These are phyloP conservation scores for Sipunculus nudus DNA, from an alignment of 2,888 invertebrate genomes.

Conservation along the genomic window DNA sequence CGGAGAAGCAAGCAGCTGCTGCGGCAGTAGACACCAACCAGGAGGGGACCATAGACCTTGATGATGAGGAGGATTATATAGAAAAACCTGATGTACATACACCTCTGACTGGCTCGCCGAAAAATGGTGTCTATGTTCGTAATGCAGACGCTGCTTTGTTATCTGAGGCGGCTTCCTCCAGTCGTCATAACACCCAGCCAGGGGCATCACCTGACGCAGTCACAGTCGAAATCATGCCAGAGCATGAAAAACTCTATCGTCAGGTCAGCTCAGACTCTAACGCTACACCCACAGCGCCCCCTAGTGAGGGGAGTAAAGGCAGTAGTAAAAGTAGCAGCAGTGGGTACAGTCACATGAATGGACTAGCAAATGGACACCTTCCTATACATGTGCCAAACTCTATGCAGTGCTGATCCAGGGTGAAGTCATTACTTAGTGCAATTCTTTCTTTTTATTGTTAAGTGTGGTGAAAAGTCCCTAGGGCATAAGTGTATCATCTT, in stretches of 20 bases:
- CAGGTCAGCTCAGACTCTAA: not conserved
- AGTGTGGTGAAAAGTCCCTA: too few species aligned
- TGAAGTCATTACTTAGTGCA: too few species aligned
- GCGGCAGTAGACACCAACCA: constrained; percentile 2
- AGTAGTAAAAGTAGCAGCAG: constrained; percentile 57
- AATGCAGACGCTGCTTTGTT: not conserved
- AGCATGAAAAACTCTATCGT: too few species aligned
- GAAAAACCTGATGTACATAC: constrained; percentile 13
- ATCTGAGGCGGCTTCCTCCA: not conserved
- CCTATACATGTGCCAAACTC: constrained; percentile 10
- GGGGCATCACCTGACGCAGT: not conserved
- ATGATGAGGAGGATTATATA: constrained; percentile 15
- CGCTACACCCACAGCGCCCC: constrained; percentile 34
- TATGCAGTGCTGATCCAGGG: constrained; percentile 12
- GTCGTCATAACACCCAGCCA: not conserved
- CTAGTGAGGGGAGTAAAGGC: constrained; percentile 57
- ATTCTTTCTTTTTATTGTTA: too few species aligned
- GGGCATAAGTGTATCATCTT: too few species aligned
- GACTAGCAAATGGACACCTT: constrained; percentile 58
- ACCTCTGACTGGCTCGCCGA: constrained; percentile 25
- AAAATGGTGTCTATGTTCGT: not conserved
- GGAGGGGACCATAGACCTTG: constrained; percentile 43
- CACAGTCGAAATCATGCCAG: not conserved
- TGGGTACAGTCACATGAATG: constrained; percentile 55
- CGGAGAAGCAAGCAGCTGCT: not conserved